Evolutionary conservation across 2,797 vertebrate genomes (phyloP).

Genomic region (Staurois parvus): DNA sequence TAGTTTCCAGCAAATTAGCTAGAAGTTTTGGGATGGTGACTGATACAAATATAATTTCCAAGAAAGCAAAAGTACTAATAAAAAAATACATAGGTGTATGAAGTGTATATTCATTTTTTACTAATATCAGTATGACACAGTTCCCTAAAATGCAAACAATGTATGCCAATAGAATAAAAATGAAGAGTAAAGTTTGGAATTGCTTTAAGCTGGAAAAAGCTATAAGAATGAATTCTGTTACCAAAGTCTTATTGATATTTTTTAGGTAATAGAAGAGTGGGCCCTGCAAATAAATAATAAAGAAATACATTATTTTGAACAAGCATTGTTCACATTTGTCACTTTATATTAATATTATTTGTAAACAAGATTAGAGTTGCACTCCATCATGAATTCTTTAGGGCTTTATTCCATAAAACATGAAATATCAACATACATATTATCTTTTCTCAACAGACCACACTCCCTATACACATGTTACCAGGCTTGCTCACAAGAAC

Average conservation of each 20-base stretch:
- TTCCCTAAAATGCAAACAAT: slow-evolving; percentile 26
- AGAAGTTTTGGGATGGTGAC: slow-evolving; percentile 13
- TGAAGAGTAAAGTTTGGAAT: slow-evolving; percentile 18
- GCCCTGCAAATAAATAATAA: neutral
- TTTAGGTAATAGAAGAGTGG: neutral
- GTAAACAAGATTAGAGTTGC: no score
- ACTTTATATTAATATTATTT: no score
- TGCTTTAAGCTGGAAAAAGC: slow-evolving; percentile 8
- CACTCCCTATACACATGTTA: no score
- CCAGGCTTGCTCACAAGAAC: no score
- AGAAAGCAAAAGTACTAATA: slow-evolving; percentile 33
- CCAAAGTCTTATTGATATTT: neutral
- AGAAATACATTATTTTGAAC: no score
- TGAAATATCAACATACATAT: no score
- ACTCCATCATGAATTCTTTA: no score
- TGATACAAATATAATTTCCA: slow-evolving; percentile 39
- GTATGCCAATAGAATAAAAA: neutral
- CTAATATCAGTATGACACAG: slow-evolving; percentile 7
- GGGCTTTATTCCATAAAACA: no score
- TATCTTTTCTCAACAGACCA: no score
- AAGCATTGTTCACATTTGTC: no score
- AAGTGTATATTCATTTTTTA: neutral
- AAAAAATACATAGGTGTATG: slow-evolving; percentile 45
- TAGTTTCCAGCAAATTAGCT: neutral
- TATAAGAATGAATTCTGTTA: slow-evolving; percentile 27